Conservation (phyloP, 2,113 vertebrate genomes). For the Sander lucioperca region DNA sequence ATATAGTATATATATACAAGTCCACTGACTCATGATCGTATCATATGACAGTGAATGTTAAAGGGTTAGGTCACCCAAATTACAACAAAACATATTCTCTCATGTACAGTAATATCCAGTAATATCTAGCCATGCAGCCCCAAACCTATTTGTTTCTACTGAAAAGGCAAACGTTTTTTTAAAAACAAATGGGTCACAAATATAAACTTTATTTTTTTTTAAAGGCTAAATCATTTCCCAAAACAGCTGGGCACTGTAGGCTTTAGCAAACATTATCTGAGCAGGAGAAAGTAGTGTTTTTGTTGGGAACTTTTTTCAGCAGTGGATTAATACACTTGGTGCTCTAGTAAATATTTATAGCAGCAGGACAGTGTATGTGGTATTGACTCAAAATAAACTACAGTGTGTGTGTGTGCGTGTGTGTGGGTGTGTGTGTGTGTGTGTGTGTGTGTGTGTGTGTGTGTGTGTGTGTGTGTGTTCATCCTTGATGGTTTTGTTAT, state of each 20-base stretch:
- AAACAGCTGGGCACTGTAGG: neutral
- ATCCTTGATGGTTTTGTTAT: too few relatives aligned
- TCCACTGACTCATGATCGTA: neutral
- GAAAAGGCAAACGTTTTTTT: neutral
- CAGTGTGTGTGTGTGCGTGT: neutral
- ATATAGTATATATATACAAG: neutral
- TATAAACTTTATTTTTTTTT: neutral
- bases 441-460: neutral
- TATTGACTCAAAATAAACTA: conserved; percentile 12
- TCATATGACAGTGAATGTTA: neutral
- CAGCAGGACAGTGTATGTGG: neutral
- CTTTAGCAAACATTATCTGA: neutral
- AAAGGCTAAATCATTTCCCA: neutral
- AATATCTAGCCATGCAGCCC: neutral
- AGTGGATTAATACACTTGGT: neutral
- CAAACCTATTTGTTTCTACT: neutral
- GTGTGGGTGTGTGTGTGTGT: too few relatives aligned
- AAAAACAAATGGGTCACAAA: neutral
- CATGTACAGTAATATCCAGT: neutral
- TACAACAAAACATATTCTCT: neutral
- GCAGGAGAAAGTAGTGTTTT: neutral
- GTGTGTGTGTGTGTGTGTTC: neutral
- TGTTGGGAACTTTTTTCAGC: neutral
- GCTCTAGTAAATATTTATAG: neutral
- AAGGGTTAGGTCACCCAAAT: neutral